Percentiles rank a stretch among this genome's conserved stretches.
These are phyloP conservation scores for Sandelia bainsii DNA, from an alignment of 2,797 vertebrate genomes.

Conservation along the genomic window DNA sequence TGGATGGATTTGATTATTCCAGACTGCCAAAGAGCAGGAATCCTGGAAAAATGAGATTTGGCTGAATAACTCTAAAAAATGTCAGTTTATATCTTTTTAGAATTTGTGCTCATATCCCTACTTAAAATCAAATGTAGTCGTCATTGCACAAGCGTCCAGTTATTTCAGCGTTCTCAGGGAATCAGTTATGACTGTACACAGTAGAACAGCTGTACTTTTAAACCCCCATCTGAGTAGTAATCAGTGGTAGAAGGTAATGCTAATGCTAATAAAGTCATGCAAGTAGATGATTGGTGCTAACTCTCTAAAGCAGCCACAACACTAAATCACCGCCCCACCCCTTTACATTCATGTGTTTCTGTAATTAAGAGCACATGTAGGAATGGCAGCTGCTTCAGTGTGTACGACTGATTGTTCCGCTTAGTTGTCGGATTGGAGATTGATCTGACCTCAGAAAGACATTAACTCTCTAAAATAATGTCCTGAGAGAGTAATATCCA, in stretches of 20 bases:
- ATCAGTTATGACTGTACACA: not conserved
- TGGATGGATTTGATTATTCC: constrained; percentile 77
- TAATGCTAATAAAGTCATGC: constrained; percentile 85
- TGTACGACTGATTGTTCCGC: constrained; percentile 43
- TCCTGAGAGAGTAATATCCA: constrained; percentile 29
- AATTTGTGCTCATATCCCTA: constrained; percentile 8
- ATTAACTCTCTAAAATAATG: constrained; percentile 50
- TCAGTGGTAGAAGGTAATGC: constrained; percentile 80
- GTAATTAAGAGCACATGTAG: constrained; percentile 72
- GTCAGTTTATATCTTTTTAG: constrained; percentile 50
- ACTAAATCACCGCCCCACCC: constrained; percentile 74
- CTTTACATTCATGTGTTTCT: constrained; percentile 47
- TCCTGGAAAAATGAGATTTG: constrained; percentile 26
- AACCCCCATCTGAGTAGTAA: constrained; percentile 77
- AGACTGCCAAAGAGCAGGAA: constrained; percentile 62
- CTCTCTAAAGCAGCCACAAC: constrained; percentile 68
- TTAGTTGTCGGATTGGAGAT: constrained; percentile 38
- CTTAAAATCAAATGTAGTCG: constrained; percentile 7
- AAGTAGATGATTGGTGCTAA: constrained; percentile 82
- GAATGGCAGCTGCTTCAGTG: constrained; percentile 56
- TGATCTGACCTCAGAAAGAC: constrained; percentile 53
- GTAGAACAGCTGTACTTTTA: constrained; percentile 67
- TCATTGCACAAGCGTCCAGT: constrained; percentile 15
- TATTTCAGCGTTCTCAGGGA: constrained; percentile 30
- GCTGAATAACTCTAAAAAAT: constrained; percentile 44